phyloP scores from a whole-genome alignment of 1,140 invertebrate genomes.

The Venustaconcha ellipsiformis region DNA sequence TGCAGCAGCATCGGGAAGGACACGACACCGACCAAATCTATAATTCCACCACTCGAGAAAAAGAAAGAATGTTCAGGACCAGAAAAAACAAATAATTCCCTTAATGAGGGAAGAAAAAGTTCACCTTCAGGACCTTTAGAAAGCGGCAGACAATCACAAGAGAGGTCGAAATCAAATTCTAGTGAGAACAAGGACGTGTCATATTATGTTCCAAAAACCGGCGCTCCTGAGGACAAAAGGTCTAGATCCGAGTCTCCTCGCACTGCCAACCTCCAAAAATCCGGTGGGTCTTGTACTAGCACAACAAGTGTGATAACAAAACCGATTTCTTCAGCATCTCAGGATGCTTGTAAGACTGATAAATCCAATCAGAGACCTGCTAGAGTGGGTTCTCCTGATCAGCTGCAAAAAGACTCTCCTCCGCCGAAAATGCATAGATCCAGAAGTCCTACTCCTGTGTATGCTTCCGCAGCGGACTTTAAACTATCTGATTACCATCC shows the following conservation, averaged over 20 bases:
- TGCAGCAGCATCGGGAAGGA: constrained; percentile 98
- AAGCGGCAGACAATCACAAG: constrained; percentile 1
- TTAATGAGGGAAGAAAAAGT: constrained; percentile 22
- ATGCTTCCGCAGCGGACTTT: too few relatives aligned
- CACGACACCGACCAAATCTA: constrained; percentile 72
- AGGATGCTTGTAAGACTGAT: too few relatives aligned
- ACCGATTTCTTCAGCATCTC: too few relatives aligned
- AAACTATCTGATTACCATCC: constrained; percentile 1
- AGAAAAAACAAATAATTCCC: constrained; percentile 8
- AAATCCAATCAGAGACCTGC: too few relatives aligned
- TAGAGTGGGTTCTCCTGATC: constrained; percentile 33
- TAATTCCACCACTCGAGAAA: constrained; percentile 62
- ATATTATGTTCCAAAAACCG: constrained; percentile 11
- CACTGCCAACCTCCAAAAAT: constrained; percentile 16
- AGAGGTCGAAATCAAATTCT: constrained; percentile 3
- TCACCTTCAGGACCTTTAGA: constrained; percentile 33
- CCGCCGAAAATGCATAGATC: constrained; percentile 48
- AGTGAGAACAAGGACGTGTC: constrained; percentile 14
- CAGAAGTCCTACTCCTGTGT: too few relatives aligned
- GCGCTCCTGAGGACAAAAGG: too few relatives aligned
- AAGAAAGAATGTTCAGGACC: constrained; percentile 41
- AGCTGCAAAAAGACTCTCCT: constrained; percentile 44
- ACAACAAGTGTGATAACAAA: constrained; percentile 22
- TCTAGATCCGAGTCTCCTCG: constrained; percentile 17
- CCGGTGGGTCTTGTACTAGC: constrained; percentile 18